Evolutionary conservation across 2,888 invertebrate species (phyloP).

Genomic region (Ormyrus pomaceus): DNA sequence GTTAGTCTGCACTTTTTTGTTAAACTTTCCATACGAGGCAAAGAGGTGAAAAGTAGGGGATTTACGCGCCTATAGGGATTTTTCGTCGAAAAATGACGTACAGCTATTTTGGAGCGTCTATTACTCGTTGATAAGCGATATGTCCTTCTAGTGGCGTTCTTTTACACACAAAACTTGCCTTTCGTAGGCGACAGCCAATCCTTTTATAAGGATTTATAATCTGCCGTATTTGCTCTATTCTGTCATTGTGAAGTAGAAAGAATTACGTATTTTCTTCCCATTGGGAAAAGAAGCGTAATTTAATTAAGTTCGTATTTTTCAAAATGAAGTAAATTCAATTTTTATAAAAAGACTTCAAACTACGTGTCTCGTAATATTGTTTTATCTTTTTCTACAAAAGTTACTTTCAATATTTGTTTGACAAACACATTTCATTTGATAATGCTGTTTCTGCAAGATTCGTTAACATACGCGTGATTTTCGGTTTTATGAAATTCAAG

Average conservation of each 20-base stretch:
- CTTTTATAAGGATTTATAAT: conserved; percentile 60
- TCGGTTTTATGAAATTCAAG: no score
- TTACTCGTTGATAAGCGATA: conserved; percentile 70
- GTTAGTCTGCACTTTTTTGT: conserved; percentile 62
- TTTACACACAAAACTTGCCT: conserved; percentile 6
- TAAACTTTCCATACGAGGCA: conserved; percentile 44
- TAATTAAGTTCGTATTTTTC: not conserved
- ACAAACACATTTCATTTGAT: not conserved
- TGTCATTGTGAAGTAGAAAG: conserved; percentile 21
- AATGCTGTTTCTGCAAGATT: conserved; percentile 36
- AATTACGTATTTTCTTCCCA: conserved; percentile 8
- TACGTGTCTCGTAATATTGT: not conserved
- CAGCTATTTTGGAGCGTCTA: conserved; percentile 64
- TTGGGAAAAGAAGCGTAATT: conserved; percentile 16
- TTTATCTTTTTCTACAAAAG: conserved; percentile 3
- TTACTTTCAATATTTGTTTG: conserved; percentile 17
- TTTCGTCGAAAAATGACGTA: conserved; percentile 48
- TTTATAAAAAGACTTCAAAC: conserved; percentile 30
- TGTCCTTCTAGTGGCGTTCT: conserved; percentile 65
- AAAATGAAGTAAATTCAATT: no score
- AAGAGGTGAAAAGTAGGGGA: conserved; percentile 40
- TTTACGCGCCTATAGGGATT: conserved; percentile 45
- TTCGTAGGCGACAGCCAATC: conserved; percentile 41
- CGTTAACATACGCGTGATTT: no score
- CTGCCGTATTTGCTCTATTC: conserved; percentile 11